Percentiles rank a stretch among this genome's conserved stretches.
phyloP scores from a whole-genome alignment of 2,113 vertebrate genomes.

The Larimichthys polyactis region DNA sequence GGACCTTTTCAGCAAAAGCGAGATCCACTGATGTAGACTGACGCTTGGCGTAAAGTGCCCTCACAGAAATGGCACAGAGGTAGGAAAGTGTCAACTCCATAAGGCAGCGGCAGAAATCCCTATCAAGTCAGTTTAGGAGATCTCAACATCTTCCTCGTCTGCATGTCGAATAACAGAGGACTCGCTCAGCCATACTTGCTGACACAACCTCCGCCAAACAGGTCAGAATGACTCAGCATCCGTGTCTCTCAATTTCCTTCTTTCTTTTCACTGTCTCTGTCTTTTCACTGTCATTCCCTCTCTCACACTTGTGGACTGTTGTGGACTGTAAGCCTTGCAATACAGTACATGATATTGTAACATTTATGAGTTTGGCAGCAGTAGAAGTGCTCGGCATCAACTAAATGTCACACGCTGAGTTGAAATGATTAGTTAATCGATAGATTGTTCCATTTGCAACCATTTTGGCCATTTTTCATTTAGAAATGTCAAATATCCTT shows the following conservation, averaged over 20 bases:
- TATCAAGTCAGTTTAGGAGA: conserved; percentile 68
- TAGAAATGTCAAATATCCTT: neutral
- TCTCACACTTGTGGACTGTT: neutral
- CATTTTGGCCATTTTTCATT: neutral
- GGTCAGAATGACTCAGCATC: conserved; percentile 68
- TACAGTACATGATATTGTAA: conserved; percentile 1
- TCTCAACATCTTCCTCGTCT: conserved; percentile 31
- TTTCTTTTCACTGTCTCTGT: conserved; percentile 12
- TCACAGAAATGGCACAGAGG: conserved; percentile 66
- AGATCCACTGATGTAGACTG: conserved; percentile 72
- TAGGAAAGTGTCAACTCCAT: conserved; percentile 73
- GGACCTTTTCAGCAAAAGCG: conserved; percentile 35
- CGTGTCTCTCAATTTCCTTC: conserved; percentile 35
- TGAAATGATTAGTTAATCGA: neutral
- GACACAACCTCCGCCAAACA: conserved; percentile 12
- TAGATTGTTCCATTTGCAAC: neutral
- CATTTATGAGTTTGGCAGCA: neutral
- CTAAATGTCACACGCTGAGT: neutral
- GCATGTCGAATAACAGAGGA: conserved; percentile 56
- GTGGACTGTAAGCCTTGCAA: neutral
- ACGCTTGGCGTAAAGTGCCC: conserved; percentile 69
- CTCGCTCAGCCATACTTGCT: conserved; percentile 41
- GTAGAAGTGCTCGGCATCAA: neutral
- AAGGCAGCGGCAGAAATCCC: conserved; percentile 67
- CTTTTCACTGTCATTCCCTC: conserved; percentile 5